Evolutionary conservation across 2,888 invertebrate species (phyloP).

Genomic region (Sarcophaga variegata): DNA sequence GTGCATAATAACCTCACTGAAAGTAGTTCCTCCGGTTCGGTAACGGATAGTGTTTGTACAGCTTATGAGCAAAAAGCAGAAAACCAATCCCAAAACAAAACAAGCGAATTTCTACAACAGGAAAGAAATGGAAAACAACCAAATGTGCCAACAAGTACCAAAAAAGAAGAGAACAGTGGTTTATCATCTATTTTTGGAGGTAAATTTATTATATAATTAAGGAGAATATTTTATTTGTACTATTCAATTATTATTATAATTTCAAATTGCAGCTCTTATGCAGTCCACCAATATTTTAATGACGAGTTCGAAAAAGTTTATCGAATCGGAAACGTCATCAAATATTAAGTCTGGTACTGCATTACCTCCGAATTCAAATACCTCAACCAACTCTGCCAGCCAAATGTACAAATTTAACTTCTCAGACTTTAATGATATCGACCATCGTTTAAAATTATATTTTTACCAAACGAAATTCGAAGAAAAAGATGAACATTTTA

Average conservation of each 20-base stretch:
- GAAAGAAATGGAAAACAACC: constrained; percentile 27
- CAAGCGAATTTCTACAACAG: constrained; percentile 34
- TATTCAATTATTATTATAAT: neutral
- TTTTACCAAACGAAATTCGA: constrained; percentile 84
- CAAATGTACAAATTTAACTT: constrained; percentile 83
- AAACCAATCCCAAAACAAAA: constrained; percentile 13
- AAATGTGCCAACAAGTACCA: constrained; percentile 33
- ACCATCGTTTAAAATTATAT: constrained; percentile 84
- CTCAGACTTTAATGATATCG: constrained; percentile 83
- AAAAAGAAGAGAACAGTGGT: constrained; percentile 74
- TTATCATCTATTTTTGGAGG: constrained; percentile 82
- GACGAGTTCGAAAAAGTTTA: constrained; percentile 79
- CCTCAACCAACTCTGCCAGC: constrained; percentile 56
- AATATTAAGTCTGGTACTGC: constrained; percentile 66
- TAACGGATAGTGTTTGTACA: constrained; percentile 85
- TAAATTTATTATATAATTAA: constrained; percentile 71
- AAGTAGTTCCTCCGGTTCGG: constrained; percentile 85
- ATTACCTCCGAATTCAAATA: constrained; percentile 15
- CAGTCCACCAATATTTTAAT: constrained; percentile 82
- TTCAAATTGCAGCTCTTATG: constrained; percentile 81
- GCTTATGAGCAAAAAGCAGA: constrained; percentile 82
- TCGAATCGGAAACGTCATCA: constrained; percentile 73
- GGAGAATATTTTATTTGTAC: neutral
- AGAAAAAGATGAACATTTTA: constrained; percentile 82
- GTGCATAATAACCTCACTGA: constrained; percentile 83